Conservation (phyloP, 2,888 invertebrate species). For the Ariolimax columbianus region DNA sequence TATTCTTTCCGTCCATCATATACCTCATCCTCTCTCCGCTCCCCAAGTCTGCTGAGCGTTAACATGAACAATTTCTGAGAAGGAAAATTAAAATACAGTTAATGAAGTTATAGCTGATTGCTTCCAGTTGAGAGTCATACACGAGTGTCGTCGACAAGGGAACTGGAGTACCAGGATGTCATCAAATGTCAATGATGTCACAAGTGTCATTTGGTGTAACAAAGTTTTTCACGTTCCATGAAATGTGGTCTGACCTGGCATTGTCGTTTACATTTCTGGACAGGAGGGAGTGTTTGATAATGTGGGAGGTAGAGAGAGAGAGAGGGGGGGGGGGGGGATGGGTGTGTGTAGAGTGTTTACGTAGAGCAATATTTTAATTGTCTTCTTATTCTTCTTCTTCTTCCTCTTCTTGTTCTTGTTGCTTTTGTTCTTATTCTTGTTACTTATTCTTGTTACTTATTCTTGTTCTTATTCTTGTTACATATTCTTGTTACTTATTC, state of each 20-base stretch:
- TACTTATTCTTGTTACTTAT: no score
- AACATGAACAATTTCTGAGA: slow-evolving; percentile 12
- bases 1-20: neutral
- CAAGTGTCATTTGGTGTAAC: slow-evolving; percentile 40
- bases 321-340: no score
- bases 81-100: slow-evolving; percentile 32
- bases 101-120: slow-evolving; percentile 43
- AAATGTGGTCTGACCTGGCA: neutral
- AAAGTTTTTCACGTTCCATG: neutral
- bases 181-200: slow-evolving; percentile 37
- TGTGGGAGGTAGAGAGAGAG: no score
- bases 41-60: neutral
- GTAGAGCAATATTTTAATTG: no score
- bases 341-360: no score
- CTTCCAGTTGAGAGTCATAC: neutral
- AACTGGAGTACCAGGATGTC: neutral
- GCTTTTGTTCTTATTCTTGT: no score
- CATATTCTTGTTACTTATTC: no score
- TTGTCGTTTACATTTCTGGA: neutral
- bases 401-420: no score
- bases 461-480: no score
- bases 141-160: neutral
- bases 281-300: neutral
- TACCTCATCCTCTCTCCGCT: neutral
- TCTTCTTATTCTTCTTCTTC: no score